Percentiles rank a stretch among this genome's conserved stretches.
Evolutionary conservation across 2,797 vertebrate species (phyloP).

Genomic region (Characodon lateralis): DNA sequence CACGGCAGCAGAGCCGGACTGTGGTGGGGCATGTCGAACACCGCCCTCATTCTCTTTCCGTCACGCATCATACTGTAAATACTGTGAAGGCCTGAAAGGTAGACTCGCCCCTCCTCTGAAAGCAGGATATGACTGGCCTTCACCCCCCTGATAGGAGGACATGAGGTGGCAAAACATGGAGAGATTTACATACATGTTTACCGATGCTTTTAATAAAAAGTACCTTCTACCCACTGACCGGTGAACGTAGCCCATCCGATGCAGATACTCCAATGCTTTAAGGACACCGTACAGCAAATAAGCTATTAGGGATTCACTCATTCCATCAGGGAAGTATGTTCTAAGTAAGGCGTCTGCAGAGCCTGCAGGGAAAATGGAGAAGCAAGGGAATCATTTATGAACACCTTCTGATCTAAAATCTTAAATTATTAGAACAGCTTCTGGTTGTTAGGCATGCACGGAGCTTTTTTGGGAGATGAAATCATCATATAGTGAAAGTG

Average conservation of each 20-base stretch:
- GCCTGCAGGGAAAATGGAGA: slow-evolving; percentile 73
- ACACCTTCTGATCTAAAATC: background rate
- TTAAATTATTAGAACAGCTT: background rate
- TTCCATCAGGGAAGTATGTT: slow-evolving; percentile 94
- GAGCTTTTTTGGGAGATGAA: background rate
- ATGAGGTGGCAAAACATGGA: background rate
- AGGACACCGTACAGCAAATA: slow-evolving; percentile 92
- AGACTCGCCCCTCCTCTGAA: slow-evolving; percentile 92
- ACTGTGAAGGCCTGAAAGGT: slow-evolving; percentile 92
- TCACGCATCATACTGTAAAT: slow-evolving; percentile 94
- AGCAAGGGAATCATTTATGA: background rate
- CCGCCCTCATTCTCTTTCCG: slow-evolving; percentile 87
- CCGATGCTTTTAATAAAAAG: background rate
- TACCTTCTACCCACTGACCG: slow-evolving; percentile 77
- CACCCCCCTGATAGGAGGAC: slow-evolving; percentile 83
- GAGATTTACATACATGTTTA: background rate
- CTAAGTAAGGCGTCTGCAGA: slow-evolving; percentile 91
- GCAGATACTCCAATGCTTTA: slow-evolving; percentile 92
- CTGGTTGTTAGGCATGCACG: background rate
- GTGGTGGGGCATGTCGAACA: slow-evolving; percentile 94
- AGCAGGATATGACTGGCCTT: slow-evolving; percentile 98
- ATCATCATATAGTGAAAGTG: background rate
- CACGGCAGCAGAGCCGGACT: slow-evolving; percentile 94
- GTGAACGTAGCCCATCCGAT: slow-evolving; percentile 95
- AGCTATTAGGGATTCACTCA: slow-evolving; percentile 94